Evolutionary conservation across 1,140 invertebrate species (phyloP).

Genomic region (Tribolium madens): DNA sequence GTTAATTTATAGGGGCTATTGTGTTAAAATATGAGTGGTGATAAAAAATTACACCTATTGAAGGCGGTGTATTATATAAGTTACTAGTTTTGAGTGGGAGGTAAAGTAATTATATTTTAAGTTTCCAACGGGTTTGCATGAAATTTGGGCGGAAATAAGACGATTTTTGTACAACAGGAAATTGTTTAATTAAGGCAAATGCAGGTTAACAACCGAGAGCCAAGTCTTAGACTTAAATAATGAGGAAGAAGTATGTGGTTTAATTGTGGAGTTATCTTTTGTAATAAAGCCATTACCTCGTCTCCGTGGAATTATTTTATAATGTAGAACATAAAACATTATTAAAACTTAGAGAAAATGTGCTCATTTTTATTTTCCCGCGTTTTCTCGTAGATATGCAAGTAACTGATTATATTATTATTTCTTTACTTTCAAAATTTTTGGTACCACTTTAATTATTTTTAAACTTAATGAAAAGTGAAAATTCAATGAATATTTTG

Average conservation of each 20-base stretch:
- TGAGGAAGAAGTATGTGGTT: background rate
- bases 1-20: background rate
- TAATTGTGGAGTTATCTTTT: background rate
- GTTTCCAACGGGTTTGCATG: background rate
- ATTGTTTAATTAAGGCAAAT: constrained; percentile 19
- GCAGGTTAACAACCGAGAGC: background rate
- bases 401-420: too few species aligned
- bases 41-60: too few species aligned
- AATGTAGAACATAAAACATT: background rate
- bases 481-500: too few species aligned
- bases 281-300: background rate
- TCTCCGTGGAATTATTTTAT: background rate
- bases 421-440: too few species aligned
- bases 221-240: background rate
- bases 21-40: too few species aligned
- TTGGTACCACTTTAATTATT: too few species aligned
- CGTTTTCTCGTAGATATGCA: too few species aligned
- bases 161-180: constrained; percentile 30
- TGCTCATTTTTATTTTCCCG: background rate
- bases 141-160: constrained; percentile 22
- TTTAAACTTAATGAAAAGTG: too few species aligned
- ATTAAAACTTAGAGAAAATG: background rate
- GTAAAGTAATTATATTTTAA: background rate
- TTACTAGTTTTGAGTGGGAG: too few species aligned
- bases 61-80: too few species aligned